These are phyloP conservation scores for Heptranchias perlo DNA, from an alignment of 2,113 vertebrate genomes.

Conservation along the genomic window DNA sequence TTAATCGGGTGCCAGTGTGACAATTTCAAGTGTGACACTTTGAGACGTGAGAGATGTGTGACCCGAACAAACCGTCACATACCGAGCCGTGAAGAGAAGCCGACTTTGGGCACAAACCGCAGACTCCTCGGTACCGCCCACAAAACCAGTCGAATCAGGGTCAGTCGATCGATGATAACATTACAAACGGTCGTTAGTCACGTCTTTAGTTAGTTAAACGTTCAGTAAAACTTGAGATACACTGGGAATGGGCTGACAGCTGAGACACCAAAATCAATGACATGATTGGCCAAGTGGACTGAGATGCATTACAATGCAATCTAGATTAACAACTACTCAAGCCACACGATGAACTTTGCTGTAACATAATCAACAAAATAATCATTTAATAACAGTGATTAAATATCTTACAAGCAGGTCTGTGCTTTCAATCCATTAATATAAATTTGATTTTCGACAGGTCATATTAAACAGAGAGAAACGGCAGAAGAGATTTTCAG, in stretches of 20 bases:
- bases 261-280: neutral
- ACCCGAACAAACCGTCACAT: neutral
- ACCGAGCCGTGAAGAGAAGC: neutral
- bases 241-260: neutral
- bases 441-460: neutral
- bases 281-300: neutral
- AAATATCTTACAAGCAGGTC: conserved; percentile 4
- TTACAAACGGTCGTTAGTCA: neutral
- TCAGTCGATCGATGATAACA: neutral
- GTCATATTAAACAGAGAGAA: neutral
- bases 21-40: neutral
- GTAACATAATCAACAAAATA: neutral
- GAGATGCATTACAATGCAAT: neutral
- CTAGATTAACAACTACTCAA: neutral
- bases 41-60: neutral
- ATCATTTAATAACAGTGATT: conserved; percentile 15
- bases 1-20: neutral
- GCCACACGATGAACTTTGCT: neutral
- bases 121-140: neutral
- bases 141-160: neutral
- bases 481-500: neutral
- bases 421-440: neutral
- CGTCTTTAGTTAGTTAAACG: neutral
- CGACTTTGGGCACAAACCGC: neutral
- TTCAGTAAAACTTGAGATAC: neutral